A percentile compares a stretch with the other conserved stretches of the same genome.
phyloP scores from a whole-genome alignment of 2,797 vertebrate species.

The Eospalax fontanierii region DNA sequence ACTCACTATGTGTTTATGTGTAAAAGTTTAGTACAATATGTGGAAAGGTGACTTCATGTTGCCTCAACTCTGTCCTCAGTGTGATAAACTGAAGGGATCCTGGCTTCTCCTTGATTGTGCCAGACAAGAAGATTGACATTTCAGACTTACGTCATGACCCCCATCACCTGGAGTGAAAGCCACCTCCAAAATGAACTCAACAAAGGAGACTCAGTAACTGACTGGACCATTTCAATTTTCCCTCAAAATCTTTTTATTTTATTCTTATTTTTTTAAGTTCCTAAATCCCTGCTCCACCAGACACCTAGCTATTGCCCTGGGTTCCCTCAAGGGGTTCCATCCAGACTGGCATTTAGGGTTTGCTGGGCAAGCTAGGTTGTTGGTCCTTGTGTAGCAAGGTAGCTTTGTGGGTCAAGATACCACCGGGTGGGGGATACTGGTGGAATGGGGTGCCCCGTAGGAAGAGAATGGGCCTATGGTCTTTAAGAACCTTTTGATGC shows the following conservation, averaged over 20 bases:
- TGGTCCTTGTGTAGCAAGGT: conserved; percentile 27
- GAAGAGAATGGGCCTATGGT: neutral
- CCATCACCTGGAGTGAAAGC: neutral
- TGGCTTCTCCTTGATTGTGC: neutral
- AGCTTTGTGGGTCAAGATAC: neutral
- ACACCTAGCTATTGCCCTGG: neutral
- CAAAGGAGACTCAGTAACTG: neutral
- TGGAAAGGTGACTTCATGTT: conserved; percentile 5
- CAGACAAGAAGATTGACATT: conserved; percentile 3
- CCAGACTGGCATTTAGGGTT: neutral
- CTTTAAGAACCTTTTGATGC: neutral
- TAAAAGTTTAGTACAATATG: conserved; percentile 25
- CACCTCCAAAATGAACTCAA: conserved; percentile 23
- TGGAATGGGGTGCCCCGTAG: neutral
- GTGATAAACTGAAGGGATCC: neutral
- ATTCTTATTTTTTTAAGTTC: neutral
- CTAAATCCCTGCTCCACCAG: neutral
- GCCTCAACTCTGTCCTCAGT: neutral
- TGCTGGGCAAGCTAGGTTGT: neutral
- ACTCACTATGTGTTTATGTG: neutral
- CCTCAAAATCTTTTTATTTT: neutral
- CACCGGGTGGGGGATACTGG: neutral
- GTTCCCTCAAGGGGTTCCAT: conserved; percentile 25
- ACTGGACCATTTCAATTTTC: neutral
- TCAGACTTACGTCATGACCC: neutral